phyloP scores from a whole-genome alignment of 37 sponge, comb jelly and placozoan species.

The Agelas oroides region DNA sequence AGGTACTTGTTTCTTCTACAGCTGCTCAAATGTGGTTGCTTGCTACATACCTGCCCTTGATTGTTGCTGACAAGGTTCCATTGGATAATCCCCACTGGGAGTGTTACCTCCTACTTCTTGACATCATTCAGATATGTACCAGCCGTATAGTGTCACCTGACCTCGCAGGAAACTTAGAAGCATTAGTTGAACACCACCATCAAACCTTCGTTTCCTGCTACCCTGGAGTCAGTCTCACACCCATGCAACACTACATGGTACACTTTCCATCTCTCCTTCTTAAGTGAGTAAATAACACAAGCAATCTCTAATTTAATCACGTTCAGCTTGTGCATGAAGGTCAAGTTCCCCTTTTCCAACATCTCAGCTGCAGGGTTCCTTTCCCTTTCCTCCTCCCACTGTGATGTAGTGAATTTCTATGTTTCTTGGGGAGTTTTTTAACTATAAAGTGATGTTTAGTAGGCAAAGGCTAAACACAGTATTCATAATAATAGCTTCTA shows the following conservation, averaged over 20 bases:
- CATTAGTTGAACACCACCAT: slow-evolving; percentile 21
- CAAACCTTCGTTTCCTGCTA: slow-evolving; percentile 14
- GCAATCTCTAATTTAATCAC: not conserved
- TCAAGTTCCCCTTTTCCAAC: too few relatives aligned
- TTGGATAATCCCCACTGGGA: slow-evolving; percentile 36
- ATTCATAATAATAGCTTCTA: not conserved
- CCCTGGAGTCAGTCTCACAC: slow-evolving; percentile 1
- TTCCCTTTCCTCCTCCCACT: too few relatives aligned
- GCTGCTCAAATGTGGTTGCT: slow-evolving; percentile 42
- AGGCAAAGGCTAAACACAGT: too few relatives aligned
- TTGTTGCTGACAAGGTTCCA: slow-evolving; percentile 29
- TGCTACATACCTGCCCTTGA: slow-evolving; percentile 13
- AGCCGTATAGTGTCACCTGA: not conserved
- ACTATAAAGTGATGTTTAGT: too few relatives aligned
- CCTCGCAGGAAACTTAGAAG: slow-evolving; percentile 16
- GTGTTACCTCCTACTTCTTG: slow-evolving; percentile 41
- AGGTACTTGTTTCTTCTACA: not conserved
- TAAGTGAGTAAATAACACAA: slow-evolving; percentile 32
- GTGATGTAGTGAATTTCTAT: too few relatives aligned
- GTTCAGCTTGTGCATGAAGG: too few relatives aligned
- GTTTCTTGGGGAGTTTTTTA: too few relatives aligned
- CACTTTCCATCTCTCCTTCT: slow-evolving; percentile 29
- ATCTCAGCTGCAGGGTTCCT: too few relatives aligned
- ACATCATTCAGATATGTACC: slow-evolving; percentile 23
- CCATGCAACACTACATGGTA: slow-evolving; percentile 43